Conservation (phyloP, 92 coral and sea anemone genomes). For the Siderastrea siderea region DNA sequence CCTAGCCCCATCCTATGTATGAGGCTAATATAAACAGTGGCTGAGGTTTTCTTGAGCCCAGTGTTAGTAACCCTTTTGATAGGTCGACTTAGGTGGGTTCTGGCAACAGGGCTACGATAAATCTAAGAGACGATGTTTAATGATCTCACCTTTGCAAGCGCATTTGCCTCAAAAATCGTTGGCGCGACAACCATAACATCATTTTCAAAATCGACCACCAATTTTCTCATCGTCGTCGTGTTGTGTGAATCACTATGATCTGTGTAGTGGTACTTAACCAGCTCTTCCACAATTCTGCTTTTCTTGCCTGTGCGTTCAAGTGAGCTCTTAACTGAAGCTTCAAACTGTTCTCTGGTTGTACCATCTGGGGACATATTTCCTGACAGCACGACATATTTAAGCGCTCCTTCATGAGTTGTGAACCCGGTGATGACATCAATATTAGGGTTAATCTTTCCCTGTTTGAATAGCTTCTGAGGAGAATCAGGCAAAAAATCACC, state of each 20-base stretch:
- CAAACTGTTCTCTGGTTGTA: not conserved
- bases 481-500: conserved; percentile 8
- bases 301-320: not conserved
- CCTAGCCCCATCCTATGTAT: no score
- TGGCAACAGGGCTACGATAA: no score
- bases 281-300: not conserved
- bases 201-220: conserved; percentile 9
- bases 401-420: conserved; percentile 1
- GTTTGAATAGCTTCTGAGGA: conserved; percentile 6
- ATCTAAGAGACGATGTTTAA: no score
- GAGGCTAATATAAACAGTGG: no score
- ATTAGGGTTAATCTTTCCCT: not conserved
- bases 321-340: not conserved
- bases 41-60: no score
- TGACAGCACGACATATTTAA: not conserved
- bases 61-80: no score
- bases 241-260: not conserved
- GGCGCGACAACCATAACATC: conserved; percentile 14
- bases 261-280: conserved; percentile 19
- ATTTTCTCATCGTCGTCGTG: not conserved
- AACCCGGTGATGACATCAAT: conserved; percentile 27
- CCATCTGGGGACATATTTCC: not conserved
- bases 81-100: no score
- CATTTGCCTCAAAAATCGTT: conserved; percentile 16
- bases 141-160: conserved; percentile 21